phyloP scores from a whole-genome alignment of 2,113 vertebrate genomes.

The Anser brachyrhynchus region DNA sequence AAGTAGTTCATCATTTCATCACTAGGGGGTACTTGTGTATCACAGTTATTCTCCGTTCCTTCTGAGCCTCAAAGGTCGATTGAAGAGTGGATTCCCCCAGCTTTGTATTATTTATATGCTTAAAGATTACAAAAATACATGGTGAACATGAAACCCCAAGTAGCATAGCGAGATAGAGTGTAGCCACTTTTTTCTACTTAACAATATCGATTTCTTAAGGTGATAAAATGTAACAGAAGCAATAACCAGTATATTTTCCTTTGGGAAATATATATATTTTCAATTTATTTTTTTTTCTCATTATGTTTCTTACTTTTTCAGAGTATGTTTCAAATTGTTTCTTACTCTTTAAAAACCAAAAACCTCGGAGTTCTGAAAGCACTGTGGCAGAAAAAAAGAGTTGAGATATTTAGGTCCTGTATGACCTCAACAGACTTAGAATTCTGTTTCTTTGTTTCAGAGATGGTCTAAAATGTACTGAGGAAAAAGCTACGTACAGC shows the following conservation, averaged over 20 bases:
- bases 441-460: neutral
- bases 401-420: neutral
- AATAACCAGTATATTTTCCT: neutral
- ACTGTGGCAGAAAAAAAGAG: neutral
- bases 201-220: neutral
- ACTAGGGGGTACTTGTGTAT: constrained; percentile 56
- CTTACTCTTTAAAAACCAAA: neutral
- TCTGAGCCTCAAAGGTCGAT: neutral
- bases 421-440: neutral
- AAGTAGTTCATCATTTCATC: constrained; percentile 32
- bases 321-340: neutral
- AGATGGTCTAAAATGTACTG: neutral
- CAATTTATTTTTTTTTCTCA: neutral
- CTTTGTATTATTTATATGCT: neutral
- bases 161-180: neutral
- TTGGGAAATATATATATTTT: neutral
- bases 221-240: neutral
- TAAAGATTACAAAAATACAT: neutral
- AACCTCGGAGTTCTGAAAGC: neutral
- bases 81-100: neutral
- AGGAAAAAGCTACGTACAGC: neutral
- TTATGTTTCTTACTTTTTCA: neutral
- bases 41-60: neutral
- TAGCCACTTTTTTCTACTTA: neutral
- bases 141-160: neutral